Evolutionary conservation across 2,797 vertebrate species (phyloP), one percentile per base, ranked within the genome.

Genomic region (Clarias pachynema): DNA sequence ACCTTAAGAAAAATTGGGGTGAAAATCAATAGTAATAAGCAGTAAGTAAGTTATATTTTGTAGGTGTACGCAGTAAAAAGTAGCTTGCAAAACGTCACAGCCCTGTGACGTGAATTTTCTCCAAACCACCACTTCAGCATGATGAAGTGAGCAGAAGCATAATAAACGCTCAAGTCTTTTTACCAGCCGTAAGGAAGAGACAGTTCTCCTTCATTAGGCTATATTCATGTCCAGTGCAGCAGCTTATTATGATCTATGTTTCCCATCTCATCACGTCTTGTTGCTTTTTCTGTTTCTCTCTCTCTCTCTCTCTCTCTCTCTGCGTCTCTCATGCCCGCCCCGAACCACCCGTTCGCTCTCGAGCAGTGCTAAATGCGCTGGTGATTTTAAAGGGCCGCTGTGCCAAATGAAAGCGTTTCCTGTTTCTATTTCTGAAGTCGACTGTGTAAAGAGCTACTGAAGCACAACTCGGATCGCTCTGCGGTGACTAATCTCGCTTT

Each of bases 371-470:
- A 87, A 88, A 88, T 88, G 85, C 81, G 84, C 86, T 83, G 85
- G 87, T 89, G 89, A 89, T 88, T 87, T 89, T 89, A 86, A 89
- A 89, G 89, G 87, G 84, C 89, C 86, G 69, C 86, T 83, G 87
- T 85, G 87, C 86, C 81, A 88, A 88, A 88, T 88, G 87, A 88
- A 90, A 90, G 82, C 84, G 83, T 86, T 88, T 89, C 86, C 89
- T 87, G 88, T 88, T 89, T 87, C 89, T 90, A 90, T 89, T 90
- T 84, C 89, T 84, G 89, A 86, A 87, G 83, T 84, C 83, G 85
- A 84, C 87, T 88, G 87, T 84, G 89, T 88, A 79, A 88, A 85
- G 89, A 88, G 81, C 89, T 84, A 84, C 85, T 84, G 89, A 87
- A 86, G 89, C 89, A 87, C 84, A 85, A 87, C 87, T 88, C 84